Evolutionary conservation across 2,797 vertebrate species (phyloP).

Genomic region (Thamnophis elegans): DNA sequence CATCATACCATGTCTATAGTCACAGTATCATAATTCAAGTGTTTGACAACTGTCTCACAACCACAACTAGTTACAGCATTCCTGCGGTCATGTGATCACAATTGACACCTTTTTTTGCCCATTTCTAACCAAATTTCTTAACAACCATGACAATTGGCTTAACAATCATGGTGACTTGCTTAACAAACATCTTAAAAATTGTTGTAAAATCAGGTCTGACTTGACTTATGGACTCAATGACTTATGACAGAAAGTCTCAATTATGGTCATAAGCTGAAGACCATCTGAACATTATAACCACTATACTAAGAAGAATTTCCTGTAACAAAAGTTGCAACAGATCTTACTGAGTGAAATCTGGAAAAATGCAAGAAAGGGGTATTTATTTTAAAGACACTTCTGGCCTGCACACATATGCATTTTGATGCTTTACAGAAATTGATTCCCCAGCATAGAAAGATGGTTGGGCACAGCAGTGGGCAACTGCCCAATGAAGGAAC

Average conservation of each 20-base stretch:
- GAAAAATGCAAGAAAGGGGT: not conserved
- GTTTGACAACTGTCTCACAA: not conserved
- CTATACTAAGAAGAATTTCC: not conserved
- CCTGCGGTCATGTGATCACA: not conserved
- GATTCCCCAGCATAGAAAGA: not conserved
- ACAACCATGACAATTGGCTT: not conserved
- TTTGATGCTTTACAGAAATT: not conserved
- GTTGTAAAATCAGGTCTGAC: not conserved
- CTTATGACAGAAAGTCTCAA: not conserved
- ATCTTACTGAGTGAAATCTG: not conserved
- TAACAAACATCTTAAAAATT: not conserved
- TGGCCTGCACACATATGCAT: not conserved
- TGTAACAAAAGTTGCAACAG: not conserved
- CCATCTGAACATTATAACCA: not conserved
- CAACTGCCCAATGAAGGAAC: not conserved
- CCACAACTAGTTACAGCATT: not conserved
- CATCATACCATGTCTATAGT: not conserved
- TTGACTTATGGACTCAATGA: not conserved
- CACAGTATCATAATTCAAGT: not conserved
- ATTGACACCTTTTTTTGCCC: not conserved
- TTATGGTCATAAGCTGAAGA: not conserved
- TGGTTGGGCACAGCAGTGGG: not conserved
- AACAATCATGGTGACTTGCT: not conserved
- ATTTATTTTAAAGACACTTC: not conserved
- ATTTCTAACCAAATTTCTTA: not conserved